Base-by-base conservation (phyloP, 1,140 invertebrate genomes). In the Caerostris darwini region DNA sequence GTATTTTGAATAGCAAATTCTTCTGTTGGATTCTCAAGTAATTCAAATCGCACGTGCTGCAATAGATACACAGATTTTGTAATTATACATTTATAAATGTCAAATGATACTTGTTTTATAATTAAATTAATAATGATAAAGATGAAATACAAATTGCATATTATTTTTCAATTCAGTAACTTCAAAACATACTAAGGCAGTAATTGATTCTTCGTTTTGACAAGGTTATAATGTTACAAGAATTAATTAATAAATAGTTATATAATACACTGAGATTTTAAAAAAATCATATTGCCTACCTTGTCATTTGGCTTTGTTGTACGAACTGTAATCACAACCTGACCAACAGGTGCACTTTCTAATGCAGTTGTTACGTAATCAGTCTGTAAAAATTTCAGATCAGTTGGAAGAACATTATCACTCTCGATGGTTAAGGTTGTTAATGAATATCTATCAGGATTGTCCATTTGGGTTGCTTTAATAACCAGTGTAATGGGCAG, bases 381-480 rank as follows among this genome's bases (percentile, higher is more conserved):
- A 81, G 97, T 97, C 94, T 97, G 97, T n/a, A 97, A 96, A 96
- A 99, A 99, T 93, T 96, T 96, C 6, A 97, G 95, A 96, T 97
- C 85, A 96, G 94, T 96, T 95, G 91, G 97, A 95, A 95, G 96
- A 96, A 96, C 96, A 95, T 59, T 95, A 95, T 96, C 96, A 17
- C 96, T 97, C 56, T 98, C 96, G 2, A 95, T 67, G 87, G 98
- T 97, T 61, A 99, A 96, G 0, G 98, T 98, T 6, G 98, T 97
- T 92, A 98, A 96, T 4, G 98, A 97, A 95, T 98, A 99, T 71
- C 98, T 97, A 96, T 99, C 98, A 0, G 97, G 96, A 96, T 99
- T 99, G 96, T 99, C 98, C 83, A 97, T 96, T 96, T 99, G 98
- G 1, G 97, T 98, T 19, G 98, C 98, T 97, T 98, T 96, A 3